These are phyloP conservation scores for Nothocercus nigrocapillus DNA, from an alignment of 2,113 vertebrate genomes.

Conservation along the genomic window DNA sequence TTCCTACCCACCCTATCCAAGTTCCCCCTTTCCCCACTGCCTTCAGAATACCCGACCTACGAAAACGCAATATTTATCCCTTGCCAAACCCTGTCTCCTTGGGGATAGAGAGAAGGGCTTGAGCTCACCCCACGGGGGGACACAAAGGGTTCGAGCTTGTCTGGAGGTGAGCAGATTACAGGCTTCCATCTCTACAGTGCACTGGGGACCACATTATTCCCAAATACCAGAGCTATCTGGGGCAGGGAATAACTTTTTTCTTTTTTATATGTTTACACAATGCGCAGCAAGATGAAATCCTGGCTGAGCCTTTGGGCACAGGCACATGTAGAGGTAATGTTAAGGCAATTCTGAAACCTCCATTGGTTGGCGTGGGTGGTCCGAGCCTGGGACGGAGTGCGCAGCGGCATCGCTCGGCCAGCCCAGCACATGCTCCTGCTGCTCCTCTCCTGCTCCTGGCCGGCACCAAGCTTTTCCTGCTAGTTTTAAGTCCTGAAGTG, in stretches of 20 bases:
- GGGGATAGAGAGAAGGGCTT: neutral
- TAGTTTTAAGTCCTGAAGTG: neutral
- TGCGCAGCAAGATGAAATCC: neutral
- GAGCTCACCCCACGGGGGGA: neutral
- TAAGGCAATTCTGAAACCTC: neutral
- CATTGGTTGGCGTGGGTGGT: neutral
- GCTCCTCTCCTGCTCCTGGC: neutral
- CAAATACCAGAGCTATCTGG: neutral
- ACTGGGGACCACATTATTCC: neutral
- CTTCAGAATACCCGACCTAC: conserved; percentile 6
- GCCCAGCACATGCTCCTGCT: neutral
- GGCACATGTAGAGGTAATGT: neutral
- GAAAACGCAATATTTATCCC: conserved; percentile 54
- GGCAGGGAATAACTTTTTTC: neutral
- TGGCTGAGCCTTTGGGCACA: neutral
- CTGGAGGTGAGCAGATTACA: neutral
- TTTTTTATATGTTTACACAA: neutral
- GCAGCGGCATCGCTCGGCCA: neutral
- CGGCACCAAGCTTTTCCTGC: neutral
- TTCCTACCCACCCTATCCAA: neutral
- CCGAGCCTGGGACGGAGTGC: accelerated
- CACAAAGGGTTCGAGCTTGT: neutral
- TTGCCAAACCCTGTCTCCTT: conserved; percentile 6
- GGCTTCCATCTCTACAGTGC: neutral
- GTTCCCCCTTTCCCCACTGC: neutral